Evolutionary conservation across 2,888 invertebrate genomes (phyloP).

Genomic region (Schizotus pectinicornis): DNA sequence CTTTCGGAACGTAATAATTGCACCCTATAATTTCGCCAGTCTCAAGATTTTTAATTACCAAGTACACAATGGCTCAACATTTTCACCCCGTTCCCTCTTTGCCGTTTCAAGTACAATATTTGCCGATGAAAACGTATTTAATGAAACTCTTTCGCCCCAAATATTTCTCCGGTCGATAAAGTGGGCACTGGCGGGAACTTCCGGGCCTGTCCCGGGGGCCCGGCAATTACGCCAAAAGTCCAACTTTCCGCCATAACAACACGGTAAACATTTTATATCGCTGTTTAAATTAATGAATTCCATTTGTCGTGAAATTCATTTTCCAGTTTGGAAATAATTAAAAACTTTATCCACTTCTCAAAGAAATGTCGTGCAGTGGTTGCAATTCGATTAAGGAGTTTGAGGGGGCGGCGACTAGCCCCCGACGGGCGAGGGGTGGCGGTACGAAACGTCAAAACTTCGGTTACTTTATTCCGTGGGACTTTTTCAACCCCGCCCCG

Average conservation of each 20-base stretch:
- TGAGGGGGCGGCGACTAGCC: conserved; percentile 29
- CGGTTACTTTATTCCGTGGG: conserved; percentile 41
- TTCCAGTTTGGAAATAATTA: conserved; percentile 57
- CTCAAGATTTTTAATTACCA: conserved; percentile 46
- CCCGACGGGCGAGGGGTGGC: conserved; percentile 8
- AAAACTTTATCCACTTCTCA: conserved; percentile 57
- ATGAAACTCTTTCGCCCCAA: conserved; percentile 51
- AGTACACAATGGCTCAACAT: conserved; percentile 46
- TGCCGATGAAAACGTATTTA: conserved; percentile 51
- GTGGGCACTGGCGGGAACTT: conserved; percentile 3
- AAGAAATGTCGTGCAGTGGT: conserved; percentile 57
- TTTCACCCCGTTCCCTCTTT: conserved; percentile 46
- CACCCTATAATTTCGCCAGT: not conserved
- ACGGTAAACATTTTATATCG: conserved; percentile 45
- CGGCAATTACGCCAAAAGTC: conserved; percentile 6
- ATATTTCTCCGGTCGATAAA: conserved; percentile 42
- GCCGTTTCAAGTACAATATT: conserved; percentile 51
- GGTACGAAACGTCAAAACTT: conserved; percentile 50
- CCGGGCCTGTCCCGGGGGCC: conserved; percentile 1
- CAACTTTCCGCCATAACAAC: conserved; percentile 16
- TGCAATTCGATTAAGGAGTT: conserved; percentile 58
- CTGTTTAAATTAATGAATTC: conserved; percentile 53
- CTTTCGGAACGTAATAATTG: not conserved
- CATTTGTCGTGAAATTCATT: conserved; percentile 56
- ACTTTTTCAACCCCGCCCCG: conserved; percentile 38